These are phyloP conservation scores for Mystacornis crossleyi DNA, from an alignment of 2,113 vertebrate genomes.

Conservation along the genomic window DNA sequence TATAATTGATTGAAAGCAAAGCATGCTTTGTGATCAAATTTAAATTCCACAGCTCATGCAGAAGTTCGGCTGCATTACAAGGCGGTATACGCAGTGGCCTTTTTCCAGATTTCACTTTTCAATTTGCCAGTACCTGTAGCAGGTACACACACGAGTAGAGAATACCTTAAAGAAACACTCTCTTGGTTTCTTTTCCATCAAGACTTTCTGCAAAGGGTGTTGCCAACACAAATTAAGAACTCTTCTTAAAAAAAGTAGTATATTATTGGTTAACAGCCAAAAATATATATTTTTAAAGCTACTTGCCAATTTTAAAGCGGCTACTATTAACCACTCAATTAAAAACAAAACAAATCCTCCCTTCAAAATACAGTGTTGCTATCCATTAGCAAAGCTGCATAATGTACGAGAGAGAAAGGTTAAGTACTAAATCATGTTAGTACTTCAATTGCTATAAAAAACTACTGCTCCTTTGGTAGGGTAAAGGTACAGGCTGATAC, in stretches of 20 bases:
- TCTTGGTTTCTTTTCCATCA: not conserved
- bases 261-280: not conserved
- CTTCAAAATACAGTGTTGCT: not conserved
- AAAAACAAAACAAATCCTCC: constrained; percentile 22
- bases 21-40: not conserved
- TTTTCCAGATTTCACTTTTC: not conserved
- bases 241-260: not conserved
- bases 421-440: not conserved
- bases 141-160: not conserved
- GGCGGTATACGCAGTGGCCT: rapidly evolving
- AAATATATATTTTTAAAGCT: not conserved
- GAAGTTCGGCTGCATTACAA: not conserved
- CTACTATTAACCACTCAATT: not conserved
- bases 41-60: not conserved
- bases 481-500: not conserved
- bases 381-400: constrained; percentile 23
- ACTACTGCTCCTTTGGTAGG: not conserved
- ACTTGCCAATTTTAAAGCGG: constrained; percentile 5
- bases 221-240: not conserved
- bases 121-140: not conserved
- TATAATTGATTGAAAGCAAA: not conserved
- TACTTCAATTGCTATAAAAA: not conserved
- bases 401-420: not conserved
- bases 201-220: not conserved
- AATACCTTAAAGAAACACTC: not conserved